Percentiles rank a stretch among this genome's conserved stretches.
phyloP scores from a whole-genome alignment of 2,797 vertebrate species.

The Alosa sapidissima region DNA sequence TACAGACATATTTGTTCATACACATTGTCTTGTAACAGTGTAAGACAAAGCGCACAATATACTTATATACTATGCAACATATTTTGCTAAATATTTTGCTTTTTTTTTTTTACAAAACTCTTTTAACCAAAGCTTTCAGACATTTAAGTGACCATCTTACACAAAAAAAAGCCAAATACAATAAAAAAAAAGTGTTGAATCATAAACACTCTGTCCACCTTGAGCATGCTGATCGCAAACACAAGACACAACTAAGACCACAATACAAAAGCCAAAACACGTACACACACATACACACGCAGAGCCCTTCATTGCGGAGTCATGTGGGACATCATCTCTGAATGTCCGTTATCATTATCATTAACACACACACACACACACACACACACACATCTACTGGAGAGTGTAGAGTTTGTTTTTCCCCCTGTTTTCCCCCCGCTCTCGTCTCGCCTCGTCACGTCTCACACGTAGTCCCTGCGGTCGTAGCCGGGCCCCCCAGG shows the following conservation, averaged over 20 bases:
- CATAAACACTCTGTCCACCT: neutral
- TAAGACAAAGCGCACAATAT: neutral
- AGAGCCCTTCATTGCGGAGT: slow-evolving; percentile 56
- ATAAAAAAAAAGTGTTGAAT: neutral
- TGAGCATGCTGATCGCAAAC: neutral
- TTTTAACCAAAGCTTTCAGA: neutral
- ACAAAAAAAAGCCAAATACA: neutral
- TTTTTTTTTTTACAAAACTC: neutral
- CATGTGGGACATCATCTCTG: slow-evolving; percentile 32
- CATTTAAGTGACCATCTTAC: neutral
- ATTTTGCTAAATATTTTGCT: neutral
- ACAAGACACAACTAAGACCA: neutral
- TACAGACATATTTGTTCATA: neutral
- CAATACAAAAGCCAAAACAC: slow-evolving; percentile 25
- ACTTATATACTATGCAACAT: neutral
- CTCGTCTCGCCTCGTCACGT: neutral
- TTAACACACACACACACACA: slow-evolving; percentile 1
- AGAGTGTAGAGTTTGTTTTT: neutral
- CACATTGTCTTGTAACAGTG: neutral
- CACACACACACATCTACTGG: neutral
- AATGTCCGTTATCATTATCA: neutral
- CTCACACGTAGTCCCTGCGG: slow-evolving; percentile 90
- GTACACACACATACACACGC: slow-evolving; percentile 29
- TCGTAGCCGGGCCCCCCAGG: slow-evolving; percentile 77
- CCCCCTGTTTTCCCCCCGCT: neutral